Evolutionary conservation across 2,113 vertebrate genomes (phyloP), one percentile per base, ranked within the genome.

Genomic region (Aphelocoma coerulescens): DNA sequence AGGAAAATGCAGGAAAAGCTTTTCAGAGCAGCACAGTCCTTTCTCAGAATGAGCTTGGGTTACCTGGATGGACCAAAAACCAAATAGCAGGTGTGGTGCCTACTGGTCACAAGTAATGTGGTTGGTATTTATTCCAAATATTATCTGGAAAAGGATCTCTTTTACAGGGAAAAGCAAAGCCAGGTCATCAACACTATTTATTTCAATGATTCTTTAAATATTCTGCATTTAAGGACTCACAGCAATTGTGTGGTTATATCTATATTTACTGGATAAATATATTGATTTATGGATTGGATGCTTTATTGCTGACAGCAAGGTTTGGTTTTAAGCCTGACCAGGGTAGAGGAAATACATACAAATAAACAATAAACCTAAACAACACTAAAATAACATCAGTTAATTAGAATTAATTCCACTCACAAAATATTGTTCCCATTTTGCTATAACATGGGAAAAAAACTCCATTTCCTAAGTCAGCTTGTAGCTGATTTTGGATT

Each of bases 331-430:
- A 97, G 95, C 39, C 39, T 39, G 39, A 39, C 39, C 39, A 39
- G 39, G 39, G 39, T 39, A 92, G 93, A 98, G 98, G 98, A 98
- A 98, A 98, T 87, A 85, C 97, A 97, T 85, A 84, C 97, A 97
- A 98, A 98, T 96, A 97, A 97, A 97, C 95, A 97, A 88, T 97
- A 97, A 97, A 96, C 97, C 95, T 96, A 96, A 97, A 96, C 91
- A 96, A 95, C 96, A 95, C 95, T 91, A 95, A 98, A 98, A 98
- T 97, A 98, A 97, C 97, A 96, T 84, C 91, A 77, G 95, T 96
- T 96, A 96, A 98, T 98, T 93, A 94, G 7, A 44, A 33, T 44
- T 66, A 65, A 23, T 65, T 65, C 63, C 41, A 44, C 30, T 44
- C 41, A 16, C 30, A 16, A 44, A 44, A 28, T 65, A 44, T 65